Conservation (phyloP, 2,113 vertebrate genomes). For the Vimba vimba region DNA sequence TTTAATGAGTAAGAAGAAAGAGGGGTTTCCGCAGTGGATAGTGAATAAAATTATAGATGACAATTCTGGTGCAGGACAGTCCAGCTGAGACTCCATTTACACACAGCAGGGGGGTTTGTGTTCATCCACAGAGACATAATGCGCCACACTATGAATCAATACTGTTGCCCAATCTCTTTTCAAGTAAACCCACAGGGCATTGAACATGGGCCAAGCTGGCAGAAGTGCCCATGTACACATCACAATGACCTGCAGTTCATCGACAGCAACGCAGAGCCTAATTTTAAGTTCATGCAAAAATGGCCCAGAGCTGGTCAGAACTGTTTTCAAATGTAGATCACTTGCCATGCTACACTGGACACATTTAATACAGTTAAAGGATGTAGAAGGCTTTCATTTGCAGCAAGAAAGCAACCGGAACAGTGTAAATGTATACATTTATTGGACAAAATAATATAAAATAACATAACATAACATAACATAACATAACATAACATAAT, state of each 20-base stretch:
- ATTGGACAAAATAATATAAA: no score
- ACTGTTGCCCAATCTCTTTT: conserved; percentile 24
- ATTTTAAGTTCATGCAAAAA: conserved; percentile 12
- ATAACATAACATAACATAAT: no score
- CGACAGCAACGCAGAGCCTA: not conserved
- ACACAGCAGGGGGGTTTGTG: conserved; percentile 23
- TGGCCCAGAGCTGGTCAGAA: not conserved
- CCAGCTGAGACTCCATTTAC: conserved; percentile 48
- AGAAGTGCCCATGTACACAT: conserved; percentile 18
- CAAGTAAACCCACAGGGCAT: conserved; percentile 34
- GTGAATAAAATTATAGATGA: conserved; percentile 28
- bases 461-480: not conserved
- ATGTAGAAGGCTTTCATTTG: not conserved
- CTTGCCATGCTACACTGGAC: not conserved
- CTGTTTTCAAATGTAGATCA: not conserved
- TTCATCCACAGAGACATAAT: conserved; percentile 34
- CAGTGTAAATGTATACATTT: not conserved
- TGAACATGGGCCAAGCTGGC: conserved; percentile 14
- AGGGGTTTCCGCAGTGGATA: conserved; percentile 26
- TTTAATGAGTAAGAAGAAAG: conserved; percentile 42
- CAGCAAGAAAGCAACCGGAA: not conserved
- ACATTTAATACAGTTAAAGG: not conserved
- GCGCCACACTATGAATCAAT: conserved; percentile 39
- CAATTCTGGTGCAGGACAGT: conserved; percentile 31
- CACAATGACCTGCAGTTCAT: conserved; percentile 23